Base-by-base conservation (phyloP, 2,797 vertebrate genomes). In the Coregonus ussuriensis region DNA sequence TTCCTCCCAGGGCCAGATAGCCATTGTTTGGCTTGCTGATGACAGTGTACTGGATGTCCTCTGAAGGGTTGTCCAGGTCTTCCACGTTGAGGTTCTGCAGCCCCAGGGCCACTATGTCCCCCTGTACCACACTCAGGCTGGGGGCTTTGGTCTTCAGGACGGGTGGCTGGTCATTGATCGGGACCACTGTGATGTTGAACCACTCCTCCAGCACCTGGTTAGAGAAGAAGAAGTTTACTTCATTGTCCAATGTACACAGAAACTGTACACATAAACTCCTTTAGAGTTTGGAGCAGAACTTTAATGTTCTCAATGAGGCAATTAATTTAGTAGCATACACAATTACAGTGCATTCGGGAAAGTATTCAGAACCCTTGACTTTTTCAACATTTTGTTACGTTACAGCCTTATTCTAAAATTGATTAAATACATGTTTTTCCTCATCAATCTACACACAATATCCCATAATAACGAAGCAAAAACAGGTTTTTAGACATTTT, bases 101-200 rank as follows among this genome's bases (percentile, higher is more conserved):
- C 16, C 91, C 91, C 29, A 99, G 84, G 25, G 88, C 72, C 4
- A 93, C 84, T 0, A 73, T 86, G 77, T 94, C 91, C 52, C 96
- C 97, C 82, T 97, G 96, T 9, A 97, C 91, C 62, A 97, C 90
- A 81, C 87, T 93, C 79, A 97, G 62, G 78, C 85, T 86, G 1
- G 96, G 94, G 11, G 88, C 83, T 94, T 95, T 98, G 74, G 96
- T 97, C 91, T 96, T 98, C 4, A 98, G n/a, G 76, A 96, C 85
- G 53, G 96, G 97, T 52, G 93, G 83, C 35, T 96, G 96, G 85
- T 99, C 96, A 72, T 98, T 97, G 41, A 97, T 90, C 33, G 96
- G 94, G 29, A 76, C 85, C 79, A 99, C 21, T 3, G 94, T 96
- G 67, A 97, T 95, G 89, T 95, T 96, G 89, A 99, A 98, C 16